phyloP scores from a whole-genome alignment of 2,888 invertebrate genomes.

The Gari tellinella region DNA sequence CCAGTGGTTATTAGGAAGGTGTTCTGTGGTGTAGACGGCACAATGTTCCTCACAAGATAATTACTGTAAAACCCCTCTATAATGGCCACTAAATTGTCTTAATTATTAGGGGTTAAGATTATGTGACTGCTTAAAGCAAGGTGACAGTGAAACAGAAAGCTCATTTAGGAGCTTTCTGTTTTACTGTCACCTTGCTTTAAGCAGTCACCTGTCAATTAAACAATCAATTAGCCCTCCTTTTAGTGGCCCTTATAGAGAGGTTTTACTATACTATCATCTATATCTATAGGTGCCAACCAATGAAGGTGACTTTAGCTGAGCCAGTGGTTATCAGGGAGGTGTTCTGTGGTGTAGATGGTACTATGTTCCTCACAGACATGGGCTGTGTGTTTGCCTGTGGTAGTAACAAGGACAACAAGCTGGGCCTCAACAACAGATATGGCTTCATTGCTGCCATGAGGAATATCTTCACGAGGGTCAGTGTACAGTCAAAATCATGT shows the following conservation, averaged over 20 bases:
- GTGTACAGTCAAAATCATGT: neutral
- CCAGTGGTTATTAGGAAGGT: conserved; percentile 86
- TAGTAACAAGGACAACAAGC: conserved; percentile 88
- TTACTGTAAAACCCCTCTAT: no score
- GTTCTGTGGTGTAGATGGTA: conserved; percentile 88
- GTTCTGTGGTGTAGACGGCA: conserved; percentile 88
- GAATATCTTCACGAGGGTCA: conserved; percentile 84
- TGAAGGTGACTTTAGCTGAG: conserved; percentile 84
- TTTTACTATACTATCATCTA: no score
- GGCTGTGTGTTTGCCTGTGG: conserved; percentile 89
- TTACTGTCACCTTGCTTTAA: no score
- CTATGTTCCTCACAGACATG: conserved; percentile 87
- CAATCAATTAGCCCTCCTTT: no score
- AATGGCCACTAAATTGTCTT: no score
- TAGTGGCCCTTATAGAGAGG: no score
- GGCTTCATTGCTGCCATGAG: conserved; percentile 86
- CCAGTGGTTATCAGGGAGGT: conserved; percentile 86
- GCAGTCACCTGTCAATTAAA: no score
- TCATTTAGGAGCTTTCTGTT: no score
- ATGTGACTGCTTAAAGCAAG: no score
- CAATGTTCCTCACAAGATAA: conserved; percentile 88
- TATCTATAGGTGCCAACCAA: conserved; percentile 85
- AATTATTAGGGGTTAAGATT: no score
- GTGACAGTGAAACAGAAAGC: no score
- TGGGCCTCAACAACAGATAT: conserved; percentile 87